Evolutionary conservation across 2,888 invertebrate genomes (phyloP).

Genomic region (Hyles lineata): DNA sequence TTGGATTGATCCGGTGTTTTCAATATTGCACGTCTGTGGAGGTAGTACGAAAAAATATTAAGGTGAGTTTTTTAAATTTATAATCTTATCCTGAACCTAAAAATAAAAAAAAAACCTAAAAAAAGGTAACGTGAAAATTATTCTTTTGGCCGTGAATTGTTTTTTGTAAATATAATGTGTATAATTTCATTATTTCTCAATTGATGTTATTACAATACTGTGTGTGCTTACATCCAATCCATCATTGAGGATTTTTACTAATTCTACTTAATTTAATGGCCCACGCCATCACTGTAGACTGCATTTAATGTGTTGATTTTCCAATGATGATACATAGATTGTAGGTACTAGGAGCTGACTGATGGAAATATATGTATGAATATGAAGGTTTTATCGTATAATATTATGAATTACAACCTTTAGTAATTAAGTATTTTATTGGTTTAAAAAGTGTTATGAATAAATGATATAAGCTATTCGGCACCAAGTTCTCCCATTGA

Average conservation of each 20-base stretch:
- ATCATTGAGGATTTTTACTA: neutral
- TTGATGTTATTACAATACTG: too few relatives aligned
- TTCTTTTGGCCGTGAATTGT: neutral
- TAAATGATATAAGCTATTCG: too few relatives aligned
- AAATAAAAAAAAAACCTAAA: neutral
- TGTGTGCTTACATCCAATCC: too few relatives aligned
- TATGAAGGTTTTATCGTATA: too few relatives aligned
- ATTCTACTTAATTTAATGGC: neutral
- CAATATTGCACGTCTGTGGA: constrained; percentile 11
- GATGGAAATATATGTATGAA: too few relatives aligned
- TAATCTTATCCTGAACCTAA: neutral
- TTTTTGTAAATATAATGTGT: neutral
- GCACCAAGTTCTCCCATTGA: too few relatives aligned
- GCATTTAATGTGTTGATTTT: neutral
- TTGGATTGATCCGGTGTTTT: constrained; percentile 38
- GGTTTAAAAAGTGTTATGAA: too few relatives aligned
- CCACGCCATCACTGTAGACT: neutral
- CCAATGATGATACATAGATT: neutral
- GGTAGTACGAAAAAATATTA: constrained; percentile 20
- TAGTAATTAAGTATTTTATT: too few relatives aligned
- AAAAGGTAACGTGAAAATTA: too few relatives aligned
- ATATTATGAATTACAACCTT: too few relatives aligned
- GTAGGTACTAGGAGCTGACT: too few relatives aligned
- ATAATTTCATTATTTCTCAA: too few relatives aligned
- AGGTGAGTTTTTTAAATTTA: constrained; percentile 16